These are phyloP conservation scores for Hystrix brachyura DNA, from an alignment of 2,113 vertebrate species.

Conservation along the genomic window DNA sequence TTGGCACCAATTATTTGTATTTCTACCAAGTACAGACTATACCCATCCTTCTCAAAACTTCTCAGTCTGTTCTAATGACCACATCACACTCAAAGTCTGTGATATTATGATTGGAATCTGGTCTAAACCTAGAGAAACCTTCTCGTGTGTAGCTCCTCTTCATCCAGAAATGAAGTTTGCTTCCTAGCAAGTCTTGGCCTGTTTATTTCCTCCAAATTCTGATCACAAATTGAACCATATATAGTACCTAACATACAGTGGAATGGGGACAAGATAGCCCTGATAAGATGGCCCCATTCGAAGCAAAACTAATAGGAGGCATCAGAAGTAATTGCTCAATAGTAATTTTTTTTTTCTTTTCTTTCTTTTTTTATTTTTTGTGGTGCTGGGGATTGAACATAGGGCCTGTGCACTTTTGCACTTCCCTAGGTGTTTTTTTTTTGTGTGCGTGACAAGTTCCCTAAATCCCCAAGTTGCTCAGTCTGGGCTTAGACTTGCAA, in stretches of 20 bases:
- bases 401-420: background rate
- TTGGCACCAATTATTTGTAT: background rate
- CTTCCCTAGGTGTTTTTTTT: background rate
- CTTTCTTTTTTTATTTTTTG: background rate
- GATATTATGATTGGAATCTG: background rate
- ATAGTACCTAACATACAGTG: background rate
- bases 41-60: background rate
- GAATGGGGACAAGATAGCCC: background rate
- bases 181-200: background rate
- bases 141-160: background rate
- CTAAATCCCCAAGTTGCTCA: background rate
- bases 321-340: background rate
- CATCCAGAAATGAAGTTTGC: background rate
- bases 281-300: background rate
- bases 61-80: background rate
- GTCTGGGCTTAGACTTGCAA: background rate
- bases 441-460: background rate
- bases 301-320: background rate
- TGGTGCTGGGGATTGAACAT: background rate
- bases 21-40: background rate
- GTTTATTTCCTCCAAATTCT: conserved; percentile 18
- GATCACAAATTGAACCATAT: background rate
- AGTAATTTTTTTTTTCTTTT: background rate
- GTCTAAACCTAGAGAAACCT: background rate
- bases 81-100: background rate